phyloP scores from a whole-genome alignment of 1,140 invertebrate species.

The Drosophila nigromelanica region DNA sequence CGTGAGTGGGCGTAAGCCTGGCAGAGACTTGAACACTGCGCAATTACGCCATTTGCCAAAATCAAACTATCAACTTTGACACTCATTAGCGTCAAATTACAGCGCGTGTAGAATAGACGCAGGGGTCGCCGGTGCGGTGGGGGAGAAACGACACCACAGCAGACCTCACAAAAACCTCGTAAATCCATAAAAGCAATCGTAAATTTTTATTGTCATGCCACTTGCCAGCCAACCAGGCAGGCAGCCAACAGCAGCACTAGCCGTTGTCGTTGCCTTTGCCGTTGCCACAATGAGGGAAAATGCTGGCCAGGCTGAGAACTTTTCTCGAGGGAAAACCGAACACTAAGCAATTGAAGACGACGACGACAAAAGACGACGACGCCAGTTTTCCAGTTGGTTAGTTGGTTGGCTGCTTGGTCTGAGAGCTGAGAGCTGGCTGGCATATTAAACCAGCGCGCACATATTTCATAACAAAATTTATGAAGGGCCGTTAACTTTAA shows the following conservation, averaged over 20 bases:
- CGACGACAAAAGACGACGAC: conserved; percentile 24
- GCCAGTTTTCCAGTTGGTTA: conserved; percentile 50
- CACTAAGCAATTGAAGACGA: conserved; percentile 20
- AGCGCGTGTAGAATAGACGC: conserved; percentile 45
- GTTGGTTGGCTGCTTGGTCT: conserved; percentile 5
- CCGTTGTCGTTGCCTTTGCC: not conserved
- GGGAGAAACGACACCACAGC: conserved; percentile 16
- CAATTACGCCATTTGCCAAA: conserved; percentile 73
- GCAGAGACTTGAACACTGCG: conserved; percentile 7
- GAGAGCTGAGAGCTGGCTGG: conserved; percentile 40
- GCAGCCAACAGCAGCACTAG: conserved; percentile 7
- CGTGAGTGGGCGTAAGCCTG: conserved; percentile 1
- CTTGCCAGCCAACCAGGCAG: conserved; percentile 49
- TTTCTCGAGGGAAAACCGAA: conserved; percentile 75
- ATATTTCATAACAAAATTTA: conserved; percentile 82
- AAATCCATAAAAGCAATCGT: conserved; percentile 82
- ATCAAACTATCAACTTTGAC: conserved; percentile 78
- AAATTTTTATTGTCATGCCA: conserved; percentile 82
- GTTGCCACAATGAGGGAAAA: conserved; percentile 48
- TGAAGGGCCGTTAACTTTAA: conserved; percentile 82
- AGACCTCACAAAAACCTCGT: conserved; percentile 67
- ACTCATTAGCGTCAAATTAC: conserved; percentile 80
- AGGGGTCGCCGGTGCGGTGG: not conserved
- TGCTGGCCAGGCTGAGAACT: conserved; percentile 67
- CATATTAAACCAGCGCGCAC: conserved; percentile 75